phyloP scores from a whole-genome alignment of 2,797 vertebrate genomes.

The Sparidentex hasta region DNA sequence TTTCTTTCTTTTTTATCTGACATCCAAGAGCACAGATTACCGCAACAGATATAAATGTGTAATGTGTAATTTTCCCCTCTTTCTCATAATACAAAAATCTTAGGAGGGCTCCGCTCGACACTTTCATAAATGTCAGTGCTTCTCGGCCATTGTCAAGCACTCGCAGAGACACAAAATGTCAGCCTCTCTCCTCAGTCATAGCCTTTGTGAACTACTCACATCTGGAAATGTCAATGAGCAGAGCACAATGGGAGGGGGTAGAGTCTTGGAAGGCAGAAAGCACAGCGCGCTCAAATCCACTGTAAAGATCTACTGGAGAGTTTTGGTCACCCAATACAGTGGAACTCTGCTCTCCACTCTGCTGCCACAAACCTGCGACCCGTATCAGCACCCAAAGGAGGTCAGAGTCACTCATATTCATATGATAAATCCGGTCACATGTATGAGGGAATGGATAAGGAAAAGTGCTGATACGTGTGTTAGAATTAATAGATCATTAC shows the following conservation, averaged over 20 bases:
- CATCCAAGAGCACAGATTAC: constrained; percentile 65
- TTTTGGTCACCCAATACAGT: neutral
- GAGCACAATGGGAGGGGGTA: constrained; percentile 51
- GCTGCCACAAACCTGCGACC: constrained; percentile 32
- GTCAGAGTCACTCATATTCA: constrained; percentile 16
- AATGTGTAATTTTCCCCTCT: constrained; percentile 69
- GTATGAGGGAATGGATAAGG: neutral
- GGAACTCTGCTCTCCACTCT: constrained; percentile 21
- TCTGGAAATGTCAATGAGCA: constrained; percentile 83
- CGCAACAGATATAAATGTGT: constrained; percentile 57
- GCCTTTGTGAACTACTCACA: constrained; percentile 74
- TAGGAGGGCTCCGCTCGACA: constrained; percentile 55
- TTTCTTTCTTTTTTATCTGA: constrained; percentile 51
- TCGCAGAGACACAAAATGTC: constrained; percentile 79
- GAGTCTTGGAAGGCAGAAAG: constrained; percentile 55
- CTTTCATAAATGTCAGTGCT: constrained; percentile 83
- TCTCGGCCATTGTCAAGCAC: constrained; percentile 70
- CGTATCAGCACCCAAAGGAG: constrained; percentile 5
- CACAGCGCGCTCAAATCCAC: constrained; percentile 22
- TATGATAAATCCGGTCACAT: neutral
- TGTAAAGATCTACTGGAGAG: constrained; percentile 38
- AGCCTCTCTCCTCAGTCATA: constrained; percentile 74
- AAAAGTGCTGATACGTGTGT: neutral
- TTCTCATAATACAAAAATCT: constrained; percentile 64
- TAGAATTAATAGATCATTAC: neutral